A percentile compares a stretch with the other conserved stretches of the same genome.
These are phyloP conservation scores for Uria lomvia DNA, from an alignment of 2,113 vertebrate species.

Conservation along the genomic window DNA sequence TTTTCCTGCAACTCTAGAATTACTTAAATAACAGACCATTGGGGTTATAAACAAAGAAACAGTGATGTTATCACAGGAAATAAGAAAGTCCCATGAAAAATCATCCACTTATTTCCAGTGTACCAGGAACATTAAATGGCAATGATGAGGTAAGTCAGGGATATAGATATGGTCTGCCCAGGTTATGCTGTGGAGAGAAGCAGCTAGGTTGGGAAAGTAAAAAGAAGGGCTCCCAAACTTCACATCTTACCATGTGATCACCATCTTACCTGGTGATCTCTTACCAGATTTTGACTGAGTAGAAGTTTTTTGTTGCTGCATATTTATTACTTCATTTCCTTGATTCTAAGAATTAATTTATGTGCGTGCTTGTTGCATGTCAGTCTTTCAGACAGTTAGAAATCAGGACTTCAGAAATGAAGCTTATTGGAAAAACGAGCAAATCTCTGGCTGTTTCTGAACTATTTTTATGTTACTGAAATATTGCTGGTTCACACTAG, in stretches of 20 bases:
- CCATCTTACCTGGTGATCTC: not conserved
- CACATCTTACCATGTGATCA: not conserved
- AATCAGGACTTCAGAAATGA: not conserved
- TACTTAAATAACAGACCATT: not conserved
- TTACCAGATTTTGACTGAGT: not conserved
- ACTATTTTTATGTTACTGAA: not conserved
- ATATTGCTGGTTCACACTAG: not conserved
- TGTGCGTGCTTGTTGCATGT: not conserved
- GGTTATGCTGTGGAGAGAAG: not conserved
- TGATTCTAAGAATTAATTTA: not conserved
- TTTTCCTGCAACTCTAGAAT: not conserved
- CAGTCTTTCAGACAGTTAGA: not conserved
- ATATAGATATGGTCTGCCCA: not conserved
- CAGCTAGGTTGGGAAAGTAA: rapidly evolving
- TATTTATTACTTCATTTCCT: not conserved
- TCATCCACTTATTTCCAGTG: not conserved
- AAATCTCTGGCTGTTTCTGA: not conserved
- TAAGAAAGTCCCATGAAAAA: not conserved
- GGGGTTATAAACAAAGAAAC: not conserved
- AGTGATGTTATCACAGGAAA: not conserved
- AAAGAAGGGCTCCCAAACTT: not conserved
- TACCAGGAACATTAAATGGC: not conserved
- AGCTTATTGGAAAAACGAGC: not conserved
- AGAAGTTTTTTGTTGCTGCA: not conserved
- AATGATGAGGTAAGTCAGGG: not conserved